phyloP scores from a whole-genome alignment of 1,140 invertebrate species.

The Drosophila quadrilineata region DNA sequence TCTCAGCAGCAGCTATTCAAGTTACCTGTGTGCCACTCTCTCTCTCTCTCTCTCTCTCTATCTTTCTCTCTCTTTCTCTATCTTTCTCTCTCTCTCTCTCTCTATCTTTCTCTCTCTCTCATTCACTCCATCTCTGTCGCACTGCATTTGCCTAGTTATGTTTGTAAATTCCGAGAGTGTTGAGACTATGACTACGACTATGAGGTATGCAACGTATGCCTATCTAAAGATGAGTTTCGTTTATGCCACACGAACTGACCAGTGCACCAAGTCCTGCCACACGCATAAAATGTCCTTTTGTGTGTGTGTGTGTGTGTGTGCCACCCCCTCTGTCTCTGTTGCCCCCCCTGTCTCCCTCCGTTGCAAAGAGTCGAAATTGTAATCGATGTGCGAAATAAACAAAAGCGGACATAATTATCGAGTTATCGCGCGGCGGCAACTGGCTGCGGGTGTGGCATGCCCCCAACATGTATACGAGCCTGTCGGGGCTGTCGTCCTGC shows the following conservation, averaged over 20 bases:
- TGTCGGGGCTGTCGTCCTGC: constrained; percentile 27
- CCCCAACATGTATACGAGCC: constrained; percentile 38
- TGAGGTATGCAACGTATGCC: constrained; percentile 55
- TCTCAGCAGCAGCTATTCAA: too few species aligned
- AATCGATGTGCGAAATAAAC: constrained; percentile 81
- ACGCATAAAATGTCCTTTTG: background rate
- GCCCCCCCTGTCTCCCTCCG: background rate
- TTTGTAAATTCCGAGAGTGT: constrained; percentile 65
- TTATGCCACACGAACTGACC: constrained; percentile 1
- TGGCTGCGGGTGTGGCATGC: constrained; percentile 69
- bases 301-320: too few species aligned
- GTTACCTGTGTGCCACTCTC: constrained; percentile 21
- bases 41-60: constrained; percentile 4
- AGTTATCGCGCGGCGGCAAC: constrained; percentile 76
- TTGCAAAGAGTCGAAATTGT: constrained; percentile 64
- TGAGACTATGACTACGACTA: constrained; percentile 61
- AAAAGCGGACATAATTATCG: constrained; percentile 81
- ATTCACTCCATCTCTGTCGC: too few species aligned
- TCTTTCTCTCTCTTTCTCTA: background rate
- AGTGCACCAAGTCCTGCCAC: background rate
- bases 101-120: too few species aligned
- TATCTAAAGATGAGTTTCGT: constrained; percentile 20
- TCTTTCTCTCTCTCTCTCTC: too few species aligned
- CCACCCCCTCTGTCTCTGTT: background rate
- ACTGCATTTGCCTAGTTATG: constrained; percentile 48